Conservation (phyloP, 2,797 vertebrate genomes). For the Peromyscus nudipes region DNA sequence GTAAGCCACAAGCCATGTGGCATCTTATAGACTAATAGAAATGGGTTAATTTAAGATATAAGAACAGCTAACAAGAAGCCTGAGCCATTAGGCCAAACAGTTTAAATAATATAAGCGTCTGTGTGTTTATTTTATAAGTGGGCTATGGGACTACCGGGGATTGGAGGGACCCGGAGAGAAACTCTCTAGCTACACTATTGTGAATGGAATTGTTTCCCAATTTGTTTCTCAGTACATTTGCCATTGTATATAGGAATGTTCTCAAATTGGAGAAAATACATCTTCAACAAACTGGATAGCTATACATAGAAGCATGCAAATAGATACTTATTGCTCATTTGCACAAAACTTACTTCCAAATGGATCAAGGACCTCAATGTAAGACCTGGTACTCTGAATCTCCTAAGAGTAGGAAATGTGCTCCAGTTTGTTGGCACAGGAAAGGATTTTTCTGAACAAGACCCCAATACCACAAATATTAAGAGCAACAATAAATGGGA, state of each 20-base stretch:
- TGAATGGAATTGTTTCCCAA: not conserved
- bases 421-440: not conserved
- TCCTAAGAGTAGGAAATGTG: not conserved
- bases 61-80: too few relatives aligned
- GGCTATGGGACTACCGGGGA: too few relatives aligned
- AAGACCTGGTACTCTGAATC: not conserved
- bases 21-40: too few relatives aligned
- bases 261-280: not conserved
- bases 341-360: not conserved
- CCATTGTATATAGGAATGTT: not conserved
- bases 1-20: too few relatives aligned
- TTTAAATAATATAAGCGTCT: too few relatives aligned
- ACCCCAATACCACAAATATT: not conserved
- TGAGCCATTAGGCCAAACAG: too few relatives aligned
- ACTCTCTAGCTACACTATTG: not conserved
- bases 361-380: not conserved
- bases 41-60: too few relatives aligned
- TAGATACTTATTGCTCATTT: not conserved
- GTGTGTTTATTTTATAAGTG: too few relatives aligned
- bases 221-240: not conserved
- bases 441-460: not conserved
- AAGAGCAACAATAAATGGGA: not conserved
- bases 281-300: not conserved
- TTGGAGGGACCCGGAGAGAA: too few relatives aligned
- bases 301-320: not conserved